Percentiles rank a stretch among this genome's conserved stretches.
These are phyloP conservation scores for Peucedramus taeniatus DNA, from an alignment of 2,113 vertebrate species.

Conservation along the genomic window DNA sequence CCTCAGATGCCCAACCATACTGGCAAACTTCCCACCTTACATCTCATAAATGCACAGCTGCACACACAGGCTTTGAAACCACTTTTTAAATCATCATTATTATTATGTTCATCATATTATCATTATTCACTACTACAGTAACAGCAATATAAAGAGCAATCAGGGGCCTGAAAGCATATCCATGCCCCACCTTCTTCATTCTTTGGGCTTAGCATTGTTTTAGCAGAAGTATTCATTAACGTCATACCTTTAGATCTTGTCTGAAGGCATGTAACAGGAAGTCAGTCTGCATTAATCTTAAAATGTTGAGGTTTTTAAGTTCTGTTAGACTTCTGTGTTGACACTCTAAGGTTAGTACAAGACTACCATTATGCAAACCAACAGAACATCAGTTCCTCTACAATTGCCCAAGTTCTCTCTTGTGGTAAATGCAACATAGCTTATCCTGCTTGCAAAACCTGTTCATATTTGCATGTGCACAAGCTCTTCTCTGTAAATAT, in stretches of 20 bases:
- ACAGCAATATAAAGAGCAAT: not conserved
- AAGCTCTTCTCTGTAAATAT: not conserved
- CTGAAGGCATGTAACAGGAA: not conserved
- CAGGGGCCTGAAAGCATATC: not conserved
- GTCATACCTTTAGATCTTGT: not conserved
- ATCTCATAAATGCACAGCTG: not conserved
- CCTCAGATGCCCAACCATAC: accelerated
- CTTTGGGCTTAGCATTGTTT: not conserved
- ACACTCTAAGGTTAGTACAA: not conserved
- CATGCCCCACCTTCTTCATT: not conserved
- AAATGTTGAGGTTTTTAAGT: not conserved
- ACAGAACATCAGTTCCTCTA: not conserved
- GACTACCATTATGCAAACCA: not conserved
- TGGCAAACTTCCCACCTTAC: not conserved
- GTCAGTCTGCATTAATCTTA: not conserved
- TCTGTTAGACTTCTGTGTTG: not conserved
- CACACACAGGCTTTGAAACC: not conserved
- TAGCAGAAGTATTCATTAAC: not conserved
- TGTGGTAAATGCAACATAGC: not conserved
- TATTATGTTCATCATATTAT: not conserved
- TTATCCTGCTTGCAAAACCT: not conserved
- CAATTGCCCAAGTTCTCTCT: not conserved
- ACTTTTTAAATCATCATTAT: not conserved
- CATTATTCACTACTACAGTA: not conserved
- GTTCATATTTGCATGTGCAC: not conserved